Evolutionary conservation across 2,888 invertebrate genomes (phyloP), one percentile per base, ranked within the genome.

Genomic region (Caradrina kadenii): DNA sequence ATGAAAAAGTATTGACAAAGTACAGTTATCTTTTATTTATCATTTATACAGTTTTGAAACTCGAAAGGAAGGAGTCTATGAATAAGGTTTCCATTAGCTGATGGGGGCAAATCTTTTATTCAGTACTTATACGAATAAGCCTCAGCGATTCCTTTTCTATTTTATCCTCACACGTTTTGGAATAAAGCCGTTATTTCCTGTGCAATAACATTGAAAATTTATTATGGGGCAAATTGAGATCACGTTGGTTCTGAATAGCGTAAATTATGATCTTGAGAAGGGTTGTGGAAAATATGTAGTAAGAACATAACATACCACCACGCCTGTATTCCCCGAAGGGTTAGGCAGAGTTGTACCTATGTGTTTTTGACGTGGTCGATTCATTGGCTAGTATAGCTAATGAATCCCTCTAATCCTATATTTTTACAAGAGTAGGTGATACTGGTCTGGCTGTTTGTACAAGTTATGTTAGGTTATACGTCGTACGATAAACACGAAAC

Each of bases 31-130:
- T 54, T 45, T 54, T 49, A 42, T 54, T 48, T 54, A 19, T 10
- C 19, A 56, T 69, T 11, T 19, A 31, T 22, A 42, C 17, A 35
- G 7, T 62, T 42, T 42, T 58, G n/a, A 26, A 15, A 21, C 17
- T 19, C 13, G 15, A 1, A 13, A 45, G 45, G n/a, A 60, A 21
- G 31, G 10, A 39, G 13, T 48, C 42, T 31, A 39, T 60, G 60
- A 60, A 78, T 64, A 65, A 61, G n/a, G 3, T 35, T 78, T 75
- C 56, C 53, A 75, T 75, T 75, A 75, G 61, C 26, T 61, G 79
- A 75, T 73, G 65, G 49, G 31, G 42, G 49, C 1, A 10, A 22
- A 75, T 75, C 11, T 75, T 75, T 75, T 75, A 75, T 78, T 75
- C 73, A 72, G 8, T 35, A 53, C 15, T 45, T 45, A 53, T 15